Evolutionary conservation across 2,113 vertebrate species (phyloP).

Genomic region (Pagrus major): DNA sequence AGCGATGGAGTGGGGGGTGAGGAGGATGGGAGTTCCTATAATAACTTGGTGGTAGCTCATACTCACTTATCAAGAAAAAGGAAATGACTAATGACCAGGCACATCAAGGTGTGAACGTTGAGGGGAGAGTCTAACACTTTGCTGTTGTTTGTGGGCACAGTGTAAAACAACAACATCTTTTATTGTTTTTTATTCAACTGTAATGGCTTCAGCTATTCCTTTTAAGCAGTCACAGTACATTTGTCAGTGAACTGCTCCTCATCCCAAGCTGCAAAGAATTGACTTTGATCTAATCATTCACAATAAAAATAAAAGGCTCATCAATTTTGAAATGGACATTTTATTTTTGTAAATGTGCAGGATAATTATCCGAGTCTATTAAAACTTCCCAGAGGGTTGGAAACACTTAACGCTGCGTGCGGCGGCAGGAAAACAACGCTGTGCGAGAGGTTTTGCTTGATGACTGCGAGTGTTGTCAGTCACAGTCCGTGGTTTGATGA

Average conservation of each 20-base stretch:
- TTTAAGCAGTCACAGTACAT: slow-evolving; percentile 86
- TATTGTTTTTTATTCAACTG: slow-evolving; percentile 71
- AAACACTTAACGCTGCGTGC: slow-evolving; percentile 82
- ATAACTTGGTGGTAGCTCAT: slow-evolving; percentile 60
- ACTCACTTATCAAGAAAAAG: slow-evolving; percentile 50
- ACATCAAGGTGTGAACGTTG: slow-evolving; percentile 59
- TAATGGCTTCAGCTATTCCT: slow-evolving; percentile 80
- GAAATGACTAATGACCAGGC: slow-evolving; percentile 61
- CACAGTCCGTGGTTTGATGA: slow-evolving; percentile 77
- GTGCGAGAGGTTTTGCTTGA: slow-evolving; percentile 67
- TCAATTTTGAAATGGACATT: slow-evolving; percentile 87
- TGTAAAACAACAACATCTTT: slow-evolving; percentile 57
- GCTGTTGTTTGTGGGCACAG: slow-evolving; percentile 34
- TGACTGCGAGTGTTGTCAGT: slow-evolving; percentile 80
- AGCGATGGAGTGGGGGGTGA: neutral
- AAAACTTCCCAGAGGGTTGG: slow-evolving; percentile 86
- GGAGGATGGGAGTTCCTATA: slow-evolving; percentile 7
- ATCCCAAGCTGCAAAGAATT: slow-evolving; percentile 77
- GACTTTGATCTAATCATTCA: slow-evolving; percentile 81
- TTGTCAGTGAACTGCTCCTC: slow-evolving; percentile 83
- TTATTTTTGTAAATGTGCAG: slow-evolving; percentile 85
- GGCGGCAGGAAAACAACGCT: slow-evolving; percentile 69
- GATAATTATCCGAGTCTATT: slow-evolving; percentile 87
- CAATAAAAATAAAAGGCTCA: slow-evolving; percentile 85
- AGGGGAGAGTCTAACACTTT: slow-evolving; percentile 28